A percentile compares a stretch with the other conserved stretches of the same genome.
These are phyloP conservation scores for Plutella xylostella DNA, from an alignment of 2,888 invertebrate species.

Conservation along the genomic window DNA sequence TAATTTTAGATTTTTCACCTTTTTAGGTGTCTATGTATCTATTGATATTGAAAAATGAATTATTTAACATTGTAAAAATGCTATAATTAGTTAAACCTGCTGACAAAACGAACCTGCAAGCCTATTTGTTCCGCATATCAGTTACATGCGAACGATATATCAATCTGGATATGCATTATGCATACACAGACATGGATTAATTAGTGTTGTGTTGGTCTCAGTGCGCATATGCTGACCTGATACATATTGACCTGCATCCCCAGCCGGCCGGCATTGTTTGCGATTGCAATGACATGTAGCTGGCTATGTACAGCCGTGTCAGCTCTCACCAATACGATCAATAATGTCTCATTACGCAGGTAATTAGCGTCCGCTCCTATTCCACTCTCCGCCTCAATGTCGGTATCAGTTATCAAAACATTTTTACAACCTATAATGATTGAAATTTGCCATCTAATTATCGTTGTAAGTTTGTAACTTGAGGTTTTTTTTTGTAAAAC, in stretches of 20 bases:
- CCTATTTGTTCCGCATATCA: too few relatives aligned
- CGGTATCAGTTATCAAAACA: slow-evolving; percentile 15
- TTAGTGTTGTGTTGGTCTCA: too few relatives aligned
- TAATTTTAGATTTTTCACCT: too few relatives aligned
- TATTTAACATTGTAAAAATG: too few relatives aligned
- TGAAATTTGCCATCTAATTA: too few relatives aligned
- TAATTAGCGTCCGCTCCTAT: slow-evolving; percentile 13
- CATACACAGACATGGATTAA: too few relatives aligned
- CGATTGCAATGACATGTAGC: slow-evolving; percentile 49
- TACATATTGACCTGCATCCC: slow-evolving; percentile 59
- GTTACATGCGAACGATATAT: too few relatives aligned
- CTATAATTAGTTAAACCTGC: too few relatives aligned
- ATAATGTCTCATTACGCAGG: slow-evolving; percentile 44
- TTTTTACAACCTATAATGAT: background rate
- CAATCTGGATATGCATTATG: too few relatives aligned
- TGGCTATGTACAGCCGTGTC: background rate
- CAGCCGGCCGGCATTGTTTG: slow-evolving; percentile 51
- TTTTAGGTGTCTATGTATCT: too few relatives aligned
- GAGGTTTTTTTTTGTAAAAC: background rate
- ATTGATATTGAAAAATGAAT: too few relatives aligned
- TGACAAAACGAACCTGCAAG: too few relatives aligned
- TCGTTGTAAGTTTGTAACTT: background rate
- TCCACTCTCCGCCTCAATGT: background rate
- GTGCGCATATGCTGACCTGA: slow-evolving; percentile 34
- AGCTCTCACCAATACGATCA: slow-evolving; percentile 33